Evolutionary conservation across 2,888 invertebrate genomes (phyloP).

Genomic region (Nemotelus pantherinus): DNA sequence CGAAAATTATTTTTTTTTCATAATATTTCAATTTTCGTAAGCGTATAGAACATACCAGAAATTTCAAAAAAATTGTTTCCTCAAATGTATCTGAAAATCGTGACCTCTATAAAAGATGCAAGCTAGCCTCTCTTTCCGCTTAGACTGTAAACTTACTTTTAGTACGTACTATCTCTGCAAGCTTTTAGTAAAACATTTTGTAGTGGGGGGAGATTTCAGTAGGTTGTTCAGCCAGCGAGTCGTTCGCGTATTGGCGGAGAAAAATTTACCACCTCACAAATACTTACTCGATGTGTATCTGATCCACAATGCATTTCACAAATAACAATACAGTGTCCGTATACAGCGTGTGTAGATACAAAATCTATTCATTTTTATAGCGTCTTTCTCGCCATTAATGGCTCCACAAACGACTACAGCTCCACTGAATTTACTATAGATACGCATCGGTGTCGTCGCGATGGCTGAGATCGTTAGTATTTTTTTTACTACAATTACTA

Average conservation of each 20-base stretch:
- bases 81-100: too few relatives aligned
- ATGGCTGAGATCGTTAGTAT: not conserved
- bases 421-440: constrained; percentile 13
- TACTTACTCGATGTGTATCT: not conserved
- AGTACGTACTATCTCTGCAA: too few relatives aligned
- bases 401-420: constrained; percentile 5
- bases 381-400: not conserved
- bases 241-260: not conserved
- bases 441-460: constrained; percentile 21
- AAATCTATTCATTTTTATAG: not conserved
- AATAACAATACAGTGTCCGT: not conserved
- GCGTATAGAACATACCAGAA: too few relatives aligned
- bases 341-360: constrained; percentile 2
- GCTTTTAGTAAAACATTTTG: too few relatives aligned
- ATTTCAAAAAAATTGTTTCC: too few relatives aligned
- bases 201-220: too few relatives aligned
- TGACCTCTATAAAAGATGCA: too few relatives aligned
- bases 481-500: constrained; percentile 39
- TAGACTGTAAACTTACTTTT: too few relatives aligned
- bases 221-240: not conserved
- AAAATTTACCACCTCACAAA: constrained; percentile 28
- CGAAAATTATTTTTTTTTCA: too few relatives aligned
- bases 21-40: too few relatives aligned
- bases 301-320: not conserved
- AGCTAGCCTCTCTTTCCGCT: too few relatives aligned